These are phyloP conservation scores for Callosobruchus maculatus DNA, from an alignment of 2,888 invertebrate genomes.

Conservation along the genomic window DNA sequence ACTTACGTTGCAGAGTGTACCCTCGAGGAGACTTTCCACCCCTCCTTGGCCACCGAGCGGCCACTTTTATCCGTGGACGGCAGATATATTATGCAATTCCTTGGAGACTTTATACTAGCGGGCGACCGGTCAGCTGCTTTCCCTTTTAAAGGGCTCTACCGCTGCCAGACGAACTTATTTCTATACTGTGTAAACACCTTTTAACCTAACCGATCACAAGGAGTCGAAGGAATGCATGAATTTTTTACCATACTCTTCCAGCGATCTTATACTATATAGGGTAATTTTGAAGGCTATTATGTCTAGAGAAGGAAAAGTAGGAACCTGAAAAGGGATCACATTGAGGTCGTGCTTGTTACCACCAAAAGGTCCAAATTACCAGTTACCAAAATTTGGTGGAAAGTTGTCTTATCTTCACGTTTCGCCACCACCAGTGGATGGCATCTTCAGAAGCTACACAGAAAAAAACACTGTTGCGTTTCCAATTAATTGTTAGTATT, in stretches of 20 bases:
- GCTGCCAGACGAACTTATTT: conserved; percentile 38
- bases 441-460: too few relatives aligned
- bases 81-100: conserved; percentile 46
- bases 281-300: background rate
- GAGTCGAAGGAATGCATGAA: background rate
- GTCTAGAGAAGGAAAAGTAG: background rate
- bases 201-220: background rate
- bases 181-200: conserved; percentile 50
- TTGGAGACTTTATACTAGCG: conserved; percentile 26
- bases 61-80: background rate
- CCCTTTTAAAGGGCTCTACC: conserved; percentile 27
- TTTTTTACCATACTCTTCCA: background rate
- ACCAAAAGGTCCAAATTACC: too few relatives aligned
- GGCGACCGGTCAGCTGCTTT: conserved; percentile 44
- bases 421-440: too few relatives aligned
- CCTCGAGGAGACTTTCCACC: conserved; percentile 5
- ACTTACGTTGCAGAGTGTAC: background rate
- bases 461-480: too few relatives aligned
- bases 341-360: too few relatives aligned
- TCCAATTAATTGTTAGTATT: too few relatives aligned
- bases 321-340: background rate
- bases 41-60: conserved; percentile 14
- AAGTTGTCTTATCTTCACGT: too few relatives aligned
- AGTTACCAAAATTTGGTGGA: too few relatives aligned
- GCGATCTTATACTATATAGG: background rate